Conservation (phyloP, 2,797 vertebrate genomes). For the Lagorchestes hirsutus region DNA sequence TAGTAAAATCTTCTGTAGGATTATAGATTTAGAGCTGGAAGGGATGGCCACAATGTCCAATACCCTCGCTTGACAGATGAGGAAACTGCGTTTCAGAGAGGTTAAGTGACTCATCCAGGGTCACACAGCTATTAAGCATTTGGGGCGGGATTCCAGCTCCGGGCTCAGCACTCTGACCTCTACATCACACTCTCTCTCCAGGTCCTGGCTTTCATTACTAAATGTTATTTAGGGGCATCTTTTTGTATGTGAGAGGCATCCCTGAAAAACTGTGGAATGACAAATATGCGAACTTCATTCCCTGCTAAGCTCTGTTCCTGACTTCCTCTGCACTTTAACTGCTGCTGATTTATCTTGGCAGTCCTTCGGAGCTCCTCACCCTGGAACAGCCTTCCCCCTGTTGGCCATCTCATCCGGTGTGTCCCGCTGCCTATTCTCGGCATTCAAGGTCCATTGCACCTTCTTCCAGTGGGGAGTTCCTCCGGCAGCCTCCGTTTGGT, state of each 20-base stretch:
- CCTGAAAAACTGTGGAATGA: not conserved
- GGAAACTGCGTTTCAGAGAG: too few relatives aligned
- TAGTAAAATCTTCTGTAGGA: not conserved
- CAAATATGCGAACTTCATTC: not conserved
- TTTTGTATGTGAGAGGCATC: not conserved
- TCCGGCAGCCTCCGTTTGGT: not conserved
- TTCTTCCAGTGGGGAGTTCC: not conserved
- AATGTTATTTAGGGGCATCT: not conserved
- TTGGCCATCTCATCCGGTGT: not conserved
- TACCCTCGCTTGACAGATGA: too few relatives aligned
- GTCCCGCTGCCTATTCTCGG: not conserved
- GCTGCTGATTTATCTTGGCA: not conserved
- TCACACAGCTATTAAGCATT: too few relatives aligned
- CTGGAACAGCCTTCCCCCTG: not conserved
- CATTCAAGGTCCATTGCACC: not conserved
- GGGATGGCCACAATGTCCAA: too few relatives aligned
- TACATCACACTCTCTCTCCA: not conserved
- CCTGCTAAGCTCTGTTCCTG: not conserved
- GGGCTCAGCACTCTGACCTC: too few relatives aligned
- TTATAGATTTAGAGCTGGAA: too few relatives aligned
- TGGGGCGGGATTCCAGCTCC: too few relatives aligned
- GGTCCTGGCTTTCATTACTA: too few relatives aligned
- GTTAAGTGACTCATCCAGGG: too few relatives aligned
- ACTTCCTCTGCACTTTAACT: not conserved
- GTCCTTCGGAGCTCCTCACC: not conserved